Conservation (phyloP, 1,140 invertebrate species). For the Euglossa dilemma region DNA sequence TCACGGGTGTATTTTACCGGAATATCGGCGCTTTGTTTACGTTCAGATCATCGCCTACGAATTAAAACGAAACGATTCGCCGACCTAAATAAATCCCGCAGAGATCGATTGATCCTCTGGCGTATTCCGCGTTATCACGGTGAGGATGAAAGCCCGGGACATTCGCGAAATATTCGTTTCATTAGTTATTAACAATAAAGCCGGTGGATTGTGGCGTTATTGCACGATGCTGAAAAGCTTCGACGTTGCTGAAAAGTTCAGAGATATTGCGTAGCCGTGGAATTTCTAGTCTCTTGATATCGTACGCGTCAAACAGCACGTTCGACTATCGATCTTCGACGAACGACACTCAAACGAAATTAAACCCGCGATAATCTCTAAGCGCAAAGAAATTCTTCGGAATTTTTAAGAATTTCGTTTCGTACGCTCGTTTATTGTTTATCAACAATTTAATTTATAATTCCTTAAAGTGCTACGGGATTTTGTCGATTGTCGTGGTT, state of each 20-base stretch:
- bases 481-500: too few species aligned
- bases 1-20: neutral
- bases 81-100: slow-evolving; percentile 4
- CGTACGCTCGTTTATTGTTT: too few species aligned
- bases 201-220: neutral
- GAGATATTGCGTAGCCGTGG: neutral
- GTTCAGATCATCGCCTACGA: neutral
- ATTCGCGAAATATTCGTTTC: neutral
- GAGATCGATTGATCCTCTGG: neutral
- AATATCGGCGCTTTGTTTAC: neutral
- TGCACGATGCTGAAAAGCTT: neutral
- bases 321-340: neutral
- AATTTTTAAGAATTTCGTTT: too few species aligned
- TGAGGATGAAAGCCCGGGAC: neutral
- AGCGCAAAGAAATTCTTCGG: too few species aligned
- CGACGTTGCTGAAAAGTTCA: neutral
- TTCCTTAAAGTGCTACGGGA: too few species aligned
- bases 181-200: neutral
- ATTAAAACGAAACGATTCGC: neutral
- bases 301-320: neutral
- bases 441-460: too few species aligned
- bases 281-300: neutral
- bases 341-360: neutral
- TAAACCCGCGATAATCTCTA: neutral
- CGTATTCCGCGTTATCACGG: neutral